phyloP scores from a whole-genome alignment of 30 jellyfish, hydroid and myxozoan species.

The Chironex yamaguchii region DNA sequence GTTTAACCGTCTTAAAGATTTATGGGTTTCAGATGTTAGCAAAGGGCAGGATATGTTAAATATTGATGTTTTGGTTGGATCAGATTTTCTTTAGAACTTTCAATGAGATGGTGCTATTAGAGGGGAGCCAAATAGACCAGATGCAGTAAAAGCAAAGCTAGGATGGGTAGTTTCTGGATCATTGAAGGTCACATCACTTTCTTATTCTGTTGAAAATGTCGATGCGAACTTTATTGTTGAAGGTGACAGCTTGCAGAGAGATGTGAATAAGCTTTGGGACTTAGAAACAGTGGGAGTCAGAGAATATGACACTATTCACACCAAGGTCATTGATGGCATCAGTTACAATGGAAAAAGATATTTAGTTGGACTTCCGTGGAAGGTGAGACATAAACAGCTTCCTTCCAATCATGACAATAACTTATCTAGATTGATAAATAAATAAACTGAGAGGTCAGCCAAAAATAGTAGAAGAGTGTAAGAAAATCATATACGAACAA shows the following conservation, averaged over 20 bases:
- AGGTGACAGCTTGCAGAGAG: no score
- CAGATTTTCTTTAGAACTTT: constrained; percentile 31
- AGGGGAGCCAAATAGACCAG: constrained; percentile 45
- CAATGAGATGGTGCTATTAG: constrained; percentile 40
- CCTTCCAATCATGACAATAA: background rate
- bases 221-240: no score
- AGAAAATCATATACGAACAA: constrained; percentile 31
- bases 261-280: no score
- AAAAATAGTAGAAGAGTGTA: constrained; percentile 7
- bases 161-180: constrained; percentile 23
- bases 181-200: background rate
- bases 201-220: constrained; percentile 1
- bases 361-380: constrained; percentile 28
- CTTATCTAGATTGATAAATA: background rate
- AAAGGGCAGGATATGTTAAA: constrained; percentile 11
- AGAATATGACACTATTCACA: background rate
- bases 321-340: constrained; percentile 11
- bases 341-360: constrained; percentile 5
- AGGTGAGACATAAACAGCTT: constrained; percentile 7
- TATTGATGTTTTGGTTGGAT: constrained; percentile 46
- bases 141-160: constrained; percentile 8
- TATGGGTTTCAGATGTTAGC: constrained; percentile 31
- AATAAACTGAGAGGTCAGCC: constrained; percentile 8
- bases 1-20: background rate
- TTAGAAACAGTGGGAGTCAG: constrained; percentile 45